Conservation (phyloP, 2,113 vertebrate genomes). For the Mesoclemmys tuberculata region DNA sequence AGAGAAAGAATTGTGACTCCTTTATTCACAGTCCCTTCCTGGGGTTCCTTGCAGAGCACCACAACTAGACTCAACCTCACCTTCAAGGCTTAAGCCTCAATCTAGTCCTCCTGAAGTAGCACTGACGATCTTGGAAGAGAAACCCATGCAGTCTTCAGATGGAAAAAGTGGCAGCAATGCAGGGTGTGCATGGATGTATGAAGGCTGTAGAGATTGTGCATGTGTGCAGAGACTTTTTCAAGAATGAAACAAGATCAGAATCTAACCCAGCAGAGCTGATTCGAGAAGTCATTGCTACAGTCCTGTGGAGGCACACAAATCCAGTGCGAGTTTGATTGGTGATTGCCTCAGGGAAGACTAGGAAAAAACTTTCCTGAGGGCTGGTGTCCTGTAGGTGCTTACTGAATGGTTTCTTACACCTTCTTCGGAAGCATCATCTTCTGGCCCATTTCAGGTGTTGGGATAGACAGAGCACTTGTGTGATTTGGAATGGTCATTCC, state of each 20-base stretch:
- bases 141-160: background rate
- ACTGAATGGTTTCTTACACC: background rate
- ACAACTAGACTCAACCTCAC: background rate
- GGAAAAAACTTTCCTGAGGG: background rate
- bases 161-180: background rate
- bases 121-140: background rate
- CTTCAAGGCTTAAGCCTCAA: background rate
- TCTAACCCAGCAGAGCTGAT: background rate
- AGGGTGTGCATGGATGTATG: background rate
- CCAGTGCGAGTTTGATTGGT: background rate
- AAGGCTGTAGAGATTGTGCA: background rate
- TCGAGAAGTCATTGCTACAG: background rate
- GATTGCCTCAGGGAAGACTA: background rate
- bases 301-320: background rate
- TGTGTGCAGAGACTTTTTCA: background rate
- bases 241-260: background rate
- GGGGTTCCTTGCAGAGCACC: background rate
- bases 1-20: background rate
- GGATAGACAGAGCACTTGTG: background rate
- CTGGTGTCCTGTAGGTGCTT: background rate
- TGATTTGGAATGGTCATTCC: slow-evolving; percentile 27
- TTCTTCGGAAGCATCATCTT: background rate
- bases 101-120: background rate
- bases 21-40: background rate
- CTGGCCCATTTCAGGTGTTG: slow-evolving; percentile 27